A percentile compares a stretch with the other conserved stretches of the same genome.
phyloP scores from a whole-genome alignment of 2,113 vertebrate species.

The Cheirogaleus medius region DNA sequence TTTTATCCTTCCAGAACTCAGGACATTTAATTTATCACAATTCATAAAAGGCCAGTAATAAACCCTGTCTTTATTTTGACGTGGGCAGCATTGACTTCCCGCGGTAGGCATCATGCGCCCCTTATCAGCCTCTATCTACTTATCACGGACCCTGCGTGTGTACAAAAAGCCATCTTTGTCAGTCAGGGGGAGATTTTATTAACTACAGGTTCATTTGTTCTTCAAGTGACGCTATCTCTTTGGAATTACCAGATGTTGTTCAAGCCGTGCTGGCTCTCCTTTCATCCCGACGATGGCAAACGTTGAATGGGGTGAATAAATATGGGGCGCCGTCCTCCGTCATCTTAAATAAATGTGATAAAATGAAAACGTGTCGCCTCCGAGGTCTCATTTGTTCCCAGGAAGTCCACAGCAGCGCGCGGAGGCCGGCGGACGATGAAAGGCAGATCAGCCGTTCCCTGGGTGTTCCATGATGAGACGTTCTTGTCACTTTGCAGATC shows the following conservation, averaged over 20 bases:
- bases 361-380: slow-evolving; percentile 57
- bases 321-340: slow-evolving; percentile 51
- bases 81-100: slow-evolving; percentile 21
- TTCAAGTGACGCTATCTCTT: slow-evolving; percentile 72
- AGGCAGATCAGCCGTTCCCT: not conserved
- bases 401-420: not conserved
- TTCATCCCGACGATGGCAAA: slow-evolving; percentile 18
- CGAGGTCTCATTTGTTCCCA: slow-evolving; percentile 57
- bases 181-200: slow-evolving; percentile 64
- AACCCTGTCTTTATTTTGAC: slow-evolving; percentile 57
- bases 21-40: slow-evolving; percentile 46
- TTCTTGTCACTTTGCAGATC: slow-evolving; percentile 43
- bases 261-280: slow-evolving; percentile 50
- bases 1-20: slow-evolving; percentile 57
- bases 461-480: not conserved
- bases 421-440: not conserved
- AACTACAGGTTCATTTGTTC: slow-evolving; percentile 74
- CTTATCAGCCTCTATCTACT: slow-evolving; percentile 41
- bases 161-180: slow-evolving; percentile 57
- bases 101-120: not conserved
- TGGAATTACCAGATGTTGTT: slow-evolving; percentile 68
- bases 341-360: slow-evolving; percentile 71
- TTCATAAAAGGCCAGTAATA: slow-evolving; percentile 53
- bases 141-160: slow-evolving; percentile 41
- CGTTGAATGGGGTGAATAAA: slow-evolving; percentile 68